These are phyloP conservation scores for Andrena praecox DNA, from an alignment of 2,888 invertebrate species.

Conservation along the genomic window DNA sequence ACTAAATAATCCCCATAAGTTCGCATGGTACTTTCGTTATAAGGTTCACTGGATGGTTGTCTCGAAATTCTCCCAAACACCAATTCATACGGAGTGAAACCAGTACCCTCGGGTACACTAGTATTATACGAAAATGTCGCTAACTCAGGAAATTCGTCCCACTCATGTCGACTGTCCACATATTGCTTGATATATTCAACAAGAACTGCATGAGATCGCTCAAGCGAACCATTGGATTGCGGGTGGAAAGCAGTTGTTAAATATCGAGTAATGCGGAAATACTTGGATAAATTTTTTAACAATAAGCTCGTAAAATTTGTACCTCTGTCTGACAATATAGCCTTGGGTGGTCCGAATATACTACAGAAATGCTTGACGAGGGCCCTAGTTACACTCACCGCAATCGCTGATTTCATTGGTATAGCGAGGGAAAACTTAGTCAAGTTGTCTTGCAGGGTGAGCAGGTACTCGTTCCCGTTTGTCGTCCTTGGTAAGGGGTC, in stretches of 20 bases:
- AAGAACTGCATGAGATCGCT: conserved; percentile 59
- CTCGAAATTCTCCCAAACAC: conserved; percentile 48
- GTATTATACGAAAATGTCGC: conserved; percentile 57
- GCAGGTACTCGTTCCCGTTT: conserved; percentile 7
- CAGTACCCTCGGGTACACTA: conserved; percentile 39
- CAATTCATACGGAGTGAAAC: conserved; percentile 50
- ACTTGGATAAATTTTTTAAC: conserved; percentile 12
- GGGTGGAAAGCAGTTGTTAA: conserved; percentile 44
- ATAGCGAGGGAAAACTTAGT: conserved; percentile 31
- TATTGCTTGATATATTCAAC: conserved; percentile 64
- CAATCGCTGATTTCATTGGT: conserved; percentile 10
- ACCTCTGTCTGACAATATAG: conserved; percentile 38
- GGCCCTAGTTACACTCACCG: conserved; percentile 17
- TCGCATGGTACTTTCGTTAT: neutral
- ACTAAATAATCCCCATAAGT: conserved; percentile 8
- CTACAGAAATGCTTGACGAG: conserved; percentile 19
- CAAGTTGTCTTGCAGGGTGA: conserved; percentile 11
- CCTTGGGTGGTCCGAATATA: conserved; percentile 37
- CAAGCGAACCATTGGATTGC: conserved; percentile 51
- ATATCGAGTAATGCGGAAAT: conserved; percentile 26
- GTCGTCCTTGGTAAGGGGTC: conserved; percentile 40
- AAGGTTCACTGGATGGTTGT: conserved; percentile 11
- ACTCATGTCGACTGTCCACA: conserved; percentile 12
- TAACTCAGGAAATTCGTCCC: conserved; percentile 54
- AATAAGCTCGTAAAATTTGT: conserved; percentile 23